Evolutionary conservation across 2,797 vertebrate genomes (phyloP).

Genomic region (Delichon dasypus): DNA sequence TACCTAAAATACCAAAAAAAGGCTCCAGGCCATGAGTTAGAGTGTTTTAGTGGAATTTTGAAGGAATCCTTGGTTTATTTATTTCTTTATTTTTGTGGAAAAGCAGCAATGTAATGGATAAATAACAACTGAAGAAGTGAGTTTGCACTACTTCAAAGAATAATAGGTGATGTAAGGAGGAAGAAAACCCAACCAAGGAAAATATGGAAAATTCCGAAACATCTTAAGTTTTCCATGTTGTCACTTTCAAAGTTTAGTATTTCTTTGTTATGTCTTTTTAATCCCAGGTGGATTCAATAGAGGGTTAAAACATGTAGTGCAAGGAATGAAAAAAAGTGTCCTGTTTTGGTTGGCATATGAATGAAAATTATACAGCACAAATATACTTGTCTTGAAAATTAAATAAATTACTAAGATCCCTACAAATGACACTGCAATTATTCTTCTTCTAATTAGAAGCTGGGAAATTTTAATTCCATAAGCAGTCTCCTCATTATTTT

Average conservation of each 20-base stretch:
- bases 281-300: neutral
- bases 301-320: neutral
- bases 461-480: slow-evolving; percentile 4
- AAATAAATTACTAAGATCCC: slow-evolving; percentile 1
- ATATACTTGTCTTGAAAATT: neutral
- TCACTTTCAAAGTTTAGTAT: neutral
- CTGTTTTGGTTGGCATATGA: neutral
- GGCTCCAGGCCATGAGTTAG: neutral
- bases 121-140: neutral
- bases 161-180: neutral
- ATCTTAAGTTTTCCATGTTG: neutral
- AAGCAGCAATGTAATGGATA: neutral
- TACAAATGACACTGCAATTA: slow-evolving; percentile 6
- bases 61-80: neutral
- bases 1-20: neutral
- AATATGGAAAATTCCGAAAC: neutral
- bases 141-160: neutral
- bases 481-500: neutral
- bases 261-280: neutral
- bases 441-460: slow-evolving; percentile 21
- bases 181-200: fast-evolving
- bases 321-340: neutral
- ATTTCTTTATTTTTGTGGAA: neutral
- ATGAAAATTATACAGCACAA: neutral
- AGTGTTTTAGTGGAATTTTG: neutral